Evolutionary conservation across 2,888 invertebrate species (phyloP).

Genomic region (Rhodophaea formosa): DNA sequence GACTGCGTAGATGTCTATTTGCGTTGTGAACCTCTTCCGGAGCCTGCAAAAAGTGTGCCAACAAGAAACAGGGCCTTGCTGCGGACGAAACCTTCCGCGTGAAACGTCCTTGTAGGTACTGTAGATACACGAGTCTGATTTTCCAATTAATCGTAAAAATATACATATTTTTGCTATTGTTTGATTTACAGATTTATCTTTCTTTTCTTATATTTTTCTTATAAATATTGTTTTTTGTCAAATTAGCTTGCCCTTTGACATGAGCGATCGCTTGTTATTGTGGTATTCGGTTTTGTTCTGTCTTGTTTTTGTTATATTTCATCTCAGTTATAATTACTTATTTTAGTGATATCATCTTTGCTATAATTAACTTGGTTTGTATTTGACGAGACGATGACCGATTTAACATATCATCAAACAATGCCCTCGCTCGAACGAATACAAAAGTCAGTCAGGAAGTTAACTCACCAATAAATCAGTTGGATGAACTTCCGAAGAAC

Average conservation of each 20-base stretch:
- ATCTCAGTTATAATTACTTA: too few relatives aligned
- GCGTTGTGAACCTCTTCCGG: background rate
- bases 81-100: background rate
- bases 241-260: too few relatives aligned
- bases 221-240: too few relatives aligned
- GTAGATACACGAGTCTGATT: background rate
- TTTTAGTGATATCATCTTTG: too few relatives aligned
- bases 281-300: too few relatives aligned
- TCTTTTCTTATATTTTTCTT: too few relatives aligned
- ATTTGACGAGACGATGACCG: too few relatives aligned
- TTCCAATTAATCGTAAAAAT: background rate
- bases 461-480: background rate
- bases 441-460: background rate
- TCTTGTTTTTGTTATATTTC: too few relatives aligned
- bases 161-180: too few relatives aligned
- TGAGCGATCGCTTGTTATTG: too few relatives aligned
- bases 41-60: background rate
- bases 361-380: too few relatives aligned
- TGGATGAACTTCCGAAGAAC: background rate
- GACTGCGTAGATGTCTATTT: slow-evolving; percentile 9
- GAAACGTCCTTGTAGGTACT: background rate
- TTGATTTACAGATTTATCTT: too few relatives aligned
- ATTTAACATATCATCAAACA: background rate
- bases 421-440: background rate
- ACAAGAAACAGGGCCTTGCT: background rate